Base-by-base conservation (phyloP, 1,140 invertebrate genomes). In the Lineus longissimus region DNA sequence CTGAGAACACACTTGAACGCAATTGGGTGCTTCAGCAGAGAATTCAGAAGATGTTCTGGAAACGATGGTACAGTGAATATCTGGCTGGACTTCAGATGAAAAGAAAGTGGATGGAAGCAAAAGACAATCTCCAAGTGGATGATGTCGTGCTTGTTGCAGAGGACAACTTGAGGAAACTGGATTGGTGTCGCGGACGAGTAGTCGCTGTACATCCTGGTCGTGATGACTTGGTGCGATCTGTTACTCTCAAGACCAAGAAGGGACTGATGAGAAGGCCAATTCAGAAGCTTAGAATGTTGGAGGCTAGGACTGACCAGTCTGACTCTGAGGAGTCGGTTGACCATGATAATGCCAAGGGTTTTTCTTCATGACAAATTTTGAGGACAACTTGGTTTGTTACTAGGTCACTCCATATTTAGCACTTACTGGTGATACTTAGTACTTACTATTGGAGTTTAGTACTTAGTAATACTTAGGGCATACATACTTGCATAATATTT, bases 231-330 rank as follows among this genome's bases (percentile, higher is more conserved):
- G 7, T 59, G 27, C 22, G 61, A 17, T 55, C 60, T 19, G 57
- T 59, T 33, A 65, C 58, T 36, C 59, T 25, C 15, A 2, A 22
- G 6, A 7, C 23, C 51, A 61, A 54, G 54, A 23, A 25, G 17
- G 17, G 59, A 23, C 31, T 59, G 33, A 27, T 66, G 23, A 55
- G 43, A n/a, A 30, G 64, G 30, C 19, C 64, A 11, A 41, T 41
- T 27, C 57, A 43, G 13, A 66, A 62, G 33, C 36, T 63, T 43
- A 59, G 68, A 19, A 59, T 67, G 15, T 69, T 71, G 59, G 69
- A 71, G 36, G 60, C 59, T 61, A 55, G 36, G 15, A 61, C 65
- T 2, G 19, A 43, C 40, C 40, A 43, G 40, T 13, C 11, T 43
- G 19, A 43, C 11, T 43, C 40, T 11, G 11, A 13, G 40, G 40